phyloP scores from a whole-genome alignment of 2,888 invertebrate genomes.

The Yponomeuta malinellus region DNA sequence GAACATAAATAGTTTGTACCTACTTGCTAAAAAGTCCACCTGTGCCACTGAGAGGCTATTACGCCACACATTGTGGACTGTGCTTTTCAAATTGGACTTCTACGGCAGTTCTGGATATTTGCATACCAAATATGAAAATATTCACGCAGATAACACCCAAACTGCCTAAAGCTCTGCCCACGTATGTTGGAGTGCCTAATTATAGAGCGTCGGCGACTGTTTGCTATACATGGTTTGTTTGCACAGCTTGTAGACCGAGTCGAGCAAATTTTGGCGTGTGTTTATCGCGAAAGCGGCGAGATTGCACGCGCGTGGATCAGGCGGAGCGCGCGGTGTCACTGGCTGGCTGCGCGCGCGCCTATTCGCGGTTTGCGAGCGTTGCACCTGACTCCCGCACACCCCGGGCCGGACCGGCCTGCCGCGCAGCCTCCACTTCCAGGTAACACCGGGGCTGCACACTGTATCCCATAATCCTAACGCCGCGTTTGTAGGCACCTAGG shows the following conservation, averaged over 20 bases:
- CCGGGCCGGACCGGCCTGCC: conserved; percentile 34
- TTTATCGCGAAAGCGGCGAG: conserved; percentile 43
- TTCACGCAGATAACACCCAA: conserved; percentile 40
- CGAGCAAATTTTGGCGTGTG: conserved; percentile 12
- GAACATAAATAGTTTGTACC: conserved; percentile 29
- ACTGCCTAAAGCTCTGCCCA: conserved; percentile 12
- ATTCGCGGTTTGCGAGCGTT: conserved; percentile 41
- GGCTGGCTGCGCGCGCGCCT: conserved; percentile 28
- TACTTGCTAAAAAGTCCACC: conserved; percentile 32
- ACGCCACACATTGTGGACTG: conserved; percentile 12
- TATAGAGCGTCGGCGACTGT: conserved; percentile 39
- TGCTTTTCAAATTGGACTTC: conserved; percentile 38
- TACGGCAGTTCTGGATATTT: conserved; percentile 24
- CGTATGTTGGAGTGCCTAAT: conserved; percentile 35
- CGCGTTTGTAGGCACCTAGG: conserved; percentile 6
- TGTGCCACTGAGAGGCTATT: conserved; percentile 23
- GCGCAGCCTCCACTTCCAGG: conserved; percentile 36
- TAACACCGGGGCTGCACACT: conserved; percentile 32
- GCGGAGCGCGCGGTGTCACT: conserved; percentile 65
- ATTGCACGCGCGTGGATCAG: conserved; percentile 61
- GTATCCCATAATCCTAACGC: conserved; percentile 29
- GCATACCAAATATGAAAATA: conserved; percentile 28
- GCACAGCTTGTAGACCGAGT: background rate
- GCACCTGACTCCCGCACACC: conserved; percentile 49
- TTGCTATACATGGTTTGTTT: conserved; percentile 44